Conservation (phyloP, 1,140 invertebrate genomes). For the Caerostris extrusa region DNA sequence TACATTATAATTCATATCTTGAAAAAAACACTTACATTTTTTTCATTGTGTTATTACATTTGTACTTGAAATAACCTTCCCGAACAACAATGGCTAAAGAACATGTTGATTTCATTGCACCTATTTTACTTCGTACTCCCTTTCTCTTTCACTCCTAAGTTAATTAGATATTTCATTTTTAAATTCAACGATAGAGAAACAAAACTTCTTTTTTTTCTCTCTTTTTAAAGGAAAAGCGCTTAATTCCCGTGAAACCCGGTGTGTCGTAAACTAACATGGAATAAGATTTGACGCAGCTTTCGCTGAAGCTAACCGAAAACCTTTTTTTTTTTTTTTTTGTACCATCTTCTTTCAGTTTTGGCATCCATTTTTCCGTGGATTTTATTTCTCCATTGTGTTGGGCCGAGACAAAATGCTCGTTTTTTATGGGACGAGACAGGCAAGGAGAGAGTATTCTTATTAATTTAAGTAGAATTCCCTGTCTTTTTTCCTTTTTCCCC, state of each 20-base stretch:
- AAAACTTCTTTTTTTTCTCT: neutral
- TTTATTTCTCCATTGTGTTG: conserved; percentile 37
- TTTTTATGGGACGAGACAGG: conserved; percentile 3
- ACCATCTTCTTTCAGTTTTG: neutral
- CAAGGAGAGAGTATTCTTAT: conserved; percentile 54
- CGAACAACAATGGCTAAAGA: neutral
- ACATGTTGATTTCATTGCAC: neutral
- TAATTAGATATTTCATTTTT: conserved; percentile 71
- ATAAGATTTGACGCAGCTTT: conserved; percentile 65
- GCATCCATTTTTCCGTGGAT: conserved; percentile 42
- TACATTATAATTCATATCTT: no score
- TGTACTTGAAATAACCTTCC: neutral
- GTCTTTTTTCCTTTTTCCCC: neutral
- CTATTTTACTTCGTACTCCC: neutral
- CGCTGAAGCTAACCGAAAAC: conserved; percentile 20
- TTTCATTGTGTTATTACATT: no score
- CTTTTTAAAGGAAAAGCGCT: neutral
- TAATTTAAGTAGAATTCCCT: conserved; percentile 70
- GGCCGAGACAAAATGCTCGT: conserved; percentile 26
- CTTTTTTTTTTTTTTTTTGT: conserved; percentile 1
- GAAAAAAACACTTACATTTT: no score
- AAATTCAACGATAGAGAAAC: conserved; percentile 10
- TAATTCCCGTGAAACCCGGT: conserved; percentile 53
- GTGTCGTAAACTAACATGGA: conserved; percentile 52
- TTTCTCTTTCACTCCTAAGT: conserved; percentile 4